Evolutionary conservation across 2,797 vertebrate species (phyloP).

Genomic region (Oceanodroma leucorhoa): DNA sequence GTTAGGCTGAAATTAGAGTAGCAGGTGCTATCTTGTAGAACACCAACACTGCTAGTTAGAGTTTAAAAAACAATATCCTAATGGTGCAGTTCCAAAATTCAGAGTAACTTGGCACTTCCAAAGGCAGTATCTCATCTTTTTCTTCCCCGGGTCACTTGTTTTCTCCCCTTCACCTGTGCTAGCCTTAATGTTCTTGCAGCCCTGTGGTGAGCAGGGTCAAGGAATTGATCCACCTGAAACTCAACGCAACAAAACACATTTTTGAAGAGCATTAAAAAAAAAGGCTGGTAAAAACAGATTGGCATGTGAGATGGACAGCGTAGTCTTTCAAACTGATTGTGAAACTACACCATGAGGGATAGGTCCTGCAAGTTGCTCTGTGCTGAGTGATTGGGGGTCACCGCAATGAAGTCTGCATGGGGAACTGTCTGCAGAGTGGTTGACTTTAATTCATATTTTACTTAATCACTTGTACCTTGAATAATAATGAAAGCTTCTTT

Average conservation of each 20-base stretch:
- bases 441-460: background rate
- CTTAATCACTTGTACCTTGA: background rate
- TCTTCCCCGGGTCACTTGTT: background rate
- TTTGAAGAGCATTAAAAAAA: background rate
- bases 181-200: background rate
- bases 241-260: background rate
- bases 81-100: background rate
- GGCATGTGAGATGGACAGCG: background rate
- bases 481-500: conserved; percentile 21
- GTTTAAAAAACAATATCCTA: background rate
- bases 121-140: background rate
- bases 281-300: background rate
- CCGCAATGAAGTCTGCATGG: background rate
- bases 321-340: background rate
- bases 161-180: background rate
- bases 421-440: background rate
- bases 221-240: background rate
- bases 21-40: background rate
- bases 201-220: background rate
- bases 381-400: background rate
- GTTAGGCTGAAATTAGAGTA: background rate
- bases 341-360: background rate
- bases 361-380: background rate
- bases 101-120: background rate
- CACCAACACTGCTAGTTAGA: background rate